These are phyloP conservation scores for Lasioglossum calceatum DNA, from an alignment of 2,888 invertebrate genomes.

Conservation along the genomic window DNA sequence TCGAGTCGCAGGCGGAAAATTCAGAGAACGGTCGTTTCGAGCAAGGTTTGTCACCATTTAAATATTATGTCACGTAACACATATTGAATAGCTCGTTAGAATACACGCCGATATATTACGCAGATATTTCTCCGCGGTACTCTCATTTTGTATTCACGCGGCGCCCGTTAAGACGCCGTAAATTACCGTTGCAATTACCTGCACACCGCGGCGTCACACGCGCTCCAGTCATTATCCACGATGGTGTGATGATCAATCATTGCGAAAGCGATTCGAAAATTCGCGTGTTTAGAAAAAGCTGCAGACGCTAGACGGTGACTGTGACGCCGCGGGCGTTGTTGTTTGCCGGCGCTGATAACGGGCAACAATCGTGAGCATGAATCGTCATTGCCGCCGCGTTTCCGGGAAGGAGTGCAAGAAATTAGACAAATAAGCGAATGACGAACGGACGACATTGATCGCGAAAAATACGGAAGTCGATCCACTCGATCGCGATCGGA, in stretches of 20 bases:
- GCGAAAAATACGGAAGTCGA: background rate
- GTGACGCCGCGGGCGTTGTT: background rate
- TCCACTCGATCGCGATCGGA: background rate
- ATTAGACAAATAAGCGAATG: background rate
- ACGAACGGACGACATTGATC: background rate
- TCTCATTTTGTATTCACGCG: slow-evolving; percentile 16
- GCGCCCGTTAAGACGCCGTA: slow-evolving; percentile 1
- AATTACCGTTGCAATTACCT: slow-evolving; percentile 47
- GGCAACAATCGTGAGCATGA: slow-evolving; percentile 30
- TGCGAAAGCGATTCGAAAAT: slow-evolving; percentile 52
- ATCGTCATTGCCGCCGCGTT: slow-evolving; percentile 4
- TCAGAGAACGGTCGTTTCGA: background rate
- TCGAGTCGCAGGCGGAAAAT: slow-evolving; percentile 14
- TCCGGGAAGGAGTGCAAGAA: slow-evolving; percentile 19
- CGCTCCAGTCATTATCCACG: slow-evolving; percentile 38
- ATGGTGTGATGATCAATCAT: slow-evolving; percentile 48
- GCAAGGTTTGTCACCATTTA: slow-evolving; percentile 16
- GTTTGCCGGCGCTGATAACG: slow-evolving; percentile 53
- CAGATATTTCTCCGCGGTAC: slow-evolving; percentile 15
- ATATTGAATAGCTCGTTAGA: slow-evolving; percentile 22
- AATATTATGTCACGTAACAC: slow-evolving; percentile 34
- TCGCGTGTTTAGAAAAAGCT: slow-evolving; percentile 5
- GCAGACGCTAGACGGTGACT: background rate
- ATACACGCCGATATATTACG: slow-evolving; percentile 3
- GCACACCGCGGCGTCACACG: slow-evolving; percentile 6